Evolutionary conservation across 2,797 vertebrate genomes (phyloP).

Genomic region (Macroramphosus scolopax): DNA sequence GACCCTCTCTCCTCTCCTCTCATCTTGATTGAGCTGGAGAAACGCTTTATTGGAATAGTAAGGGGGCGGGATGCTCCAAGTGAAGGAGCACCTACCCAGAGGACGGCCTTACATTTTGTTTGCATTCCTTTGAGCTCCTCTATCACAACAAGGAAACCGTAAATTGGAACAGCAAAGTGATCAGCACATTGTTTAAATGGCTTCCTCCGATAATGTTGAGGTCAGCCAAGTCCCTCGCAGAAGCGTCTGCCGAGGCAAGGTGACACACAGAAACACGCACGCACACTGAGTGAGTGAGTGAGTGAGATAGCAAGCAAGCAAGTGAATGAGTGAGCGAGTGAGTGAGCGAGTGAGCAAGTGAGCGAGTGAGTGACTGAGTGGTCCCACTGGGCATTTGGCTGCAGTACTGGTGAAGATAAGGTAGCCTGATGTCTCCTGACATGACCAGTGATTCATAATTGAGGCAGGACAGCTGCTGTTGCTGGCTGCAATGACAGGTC

Average conservation of each 20-base stretch:
- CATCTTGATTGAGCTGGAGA: slow-evolving; percentile 38
- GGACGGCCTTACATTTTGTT: slow-evolving; percentile 18
- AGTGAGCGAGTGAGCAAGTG: slow-evolving; percentile 6
- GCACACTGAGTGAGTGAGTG: too few species aligned
- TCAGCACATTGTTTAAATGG: slow-evolving; percentile 32
- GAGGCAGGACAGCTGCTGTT: slow-evolving; percentile 79
- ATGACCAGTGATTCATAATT: slow-evolving; percentile 77
- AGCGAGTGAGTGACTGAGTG: slow-evolving; percentile 5
- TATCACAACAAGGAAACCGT: not conserved
- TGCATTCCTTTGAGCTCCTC: slow-evolving; percentile 14
- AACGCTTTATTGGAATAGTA: slow-evolving; percentile 28
- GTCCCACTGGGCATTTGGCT: slow-evolving; percentile 62
- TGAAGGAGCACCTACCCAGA: slow-evolving; percentile 24
- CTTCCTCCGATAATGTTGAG: too few species aligned
- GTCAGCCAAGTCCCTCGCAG: too few species aligned
- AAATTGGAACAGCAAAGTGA: slow-evolving; percentile 25
- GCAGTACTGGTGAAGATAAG: slow-evolving; percentile 65
- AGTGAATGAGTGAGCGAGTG: slow-evolving; percentile 36
- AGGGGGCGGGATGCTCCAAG: not conserved
- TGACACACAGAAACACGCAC: too few species aligned
- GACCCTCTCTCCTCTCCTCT: slow-evolving; percentile 49
- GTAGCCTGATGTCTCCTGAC: slow-evolving; percentile 71
- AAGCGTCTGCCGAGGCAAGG: too few species aligned
- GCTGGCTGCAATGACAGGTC: slow-evolving; percentile 70
- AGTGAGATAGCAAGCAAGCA: slow-evolving; percentile 37